These are phyloP conservation scores for Pseudobourletiella spinata DNA, from an alignment of 1,140 invertebrate species.

Conservation along the genomic window DNA sequence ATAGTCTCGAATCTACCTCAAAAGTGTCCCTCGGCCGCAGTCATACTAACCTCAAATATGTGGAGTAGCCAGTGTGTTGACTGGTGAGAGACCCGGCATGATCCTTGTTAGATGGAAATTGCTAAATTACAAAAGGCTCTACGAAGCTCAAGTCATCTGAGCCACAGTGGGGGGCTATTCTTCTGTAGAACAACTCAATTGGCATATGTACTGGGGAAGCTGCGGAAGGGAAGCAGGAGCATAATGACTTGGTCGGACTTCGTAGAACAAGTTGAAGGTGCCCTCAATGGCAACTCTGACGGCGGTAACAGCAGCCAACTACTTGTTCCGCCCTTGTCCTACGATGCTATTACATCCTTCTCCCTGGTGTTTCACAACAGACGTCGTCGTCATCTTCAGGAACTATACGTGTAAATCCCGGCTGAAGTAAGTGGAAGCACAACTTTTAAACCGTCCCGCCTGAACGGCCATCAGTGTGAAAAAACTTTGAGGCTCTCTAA, in stretches of 20 bases:
- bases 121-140: constrained; percentile 26
- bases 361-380: no score
- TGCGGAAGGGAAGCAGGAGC: background rate
- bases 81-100: background rate
- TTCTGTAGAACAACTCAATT: constrained; percentile 22
- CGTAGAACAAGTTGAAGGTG: background rate
- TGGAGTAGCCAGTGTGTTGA: background rate
- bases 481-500: no score
- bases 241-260: background rate
- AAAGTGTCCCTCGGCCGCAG: background rate
- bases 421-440: no score
- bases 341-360: no score
- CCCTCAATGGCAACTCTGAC: background rate
- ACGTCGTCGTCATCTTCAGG: no score
- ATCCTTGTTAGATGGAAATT: constrained; percentile 24
- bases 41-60: background rate
- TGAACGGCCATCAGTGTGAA: no score
- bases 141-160: constrained; percentile 23
- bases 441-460: no score
- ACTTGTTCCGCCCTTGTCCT: no score
- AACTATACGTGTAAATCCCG: no score
- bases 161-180: constrained; percentile 24
- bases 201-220: background rate
- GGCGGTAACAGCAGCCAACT: no score
- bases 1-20: background rate